A percentile compares a stretch with the other conserved stretches of the same genome.
phyloP scores from a whole-genome alignment of 2,797 vertebrate genomes.

The Todus mexicanus region DNA sequence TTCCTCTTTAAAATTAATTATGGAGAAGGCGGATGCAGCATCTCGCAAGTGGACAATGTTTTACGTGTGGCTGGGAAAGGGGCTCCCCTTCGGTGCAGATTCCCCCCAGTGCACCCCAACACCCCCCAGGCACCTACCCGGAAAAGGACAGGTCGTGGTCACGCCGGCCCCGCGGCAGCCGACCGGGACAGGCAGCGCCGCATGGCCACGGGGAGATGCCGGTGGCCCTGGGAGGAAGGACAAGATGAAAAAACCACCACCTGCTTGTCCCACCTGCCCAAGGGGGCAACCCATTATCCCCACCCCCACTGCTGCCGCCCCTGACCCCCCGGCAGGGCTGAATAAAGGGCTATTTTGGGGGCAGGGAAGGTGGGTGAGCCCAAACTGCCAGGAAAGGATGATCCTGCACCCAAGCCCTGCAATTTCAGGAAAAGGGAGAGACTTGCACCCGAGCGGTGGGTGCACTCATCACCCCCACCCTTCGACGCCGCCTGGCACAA shows the following conservation, averaged over 20 bases:
- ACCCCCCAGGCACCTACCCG: not conserved
- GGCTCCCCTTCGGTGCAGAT: too few species aligned
- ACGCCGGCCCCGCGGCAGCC: not conserved
- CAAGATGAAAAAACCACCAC: not conserved
- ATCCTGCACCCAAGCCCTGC: accelerated
- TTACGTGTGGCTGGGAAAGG: not conserved
- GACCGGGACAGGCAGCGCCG: not conserved
- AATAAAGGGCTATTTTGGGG: not conserved
- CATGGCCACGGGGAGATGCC: slow-evolving; percentile 1
- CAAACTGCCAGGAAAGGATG: not conserved
- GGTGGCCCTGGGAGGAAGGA: not conserved
- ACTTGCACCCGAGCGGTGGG: not conserved
- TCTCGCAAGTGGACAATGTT: accelerated
- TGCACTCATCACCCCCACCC: not conserved
- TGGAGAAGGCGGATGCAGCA: not conserved
- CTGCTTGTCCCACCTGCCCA: not conserved
- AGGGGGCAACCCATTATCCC: not conserved
- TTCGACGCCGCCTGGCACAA: accelerated
- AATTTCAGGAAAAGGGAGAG: not conserved
- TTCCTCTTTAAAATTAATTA: not conserved
- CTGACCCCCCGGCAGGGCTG: accelerated
- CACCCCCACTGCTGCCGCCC: not conserved
- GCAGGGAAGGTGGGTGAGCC: not conserved
- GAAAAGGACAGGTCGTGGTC: slow-evolving; percentile 45
- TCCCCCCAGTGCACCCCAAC: accelerated